Evolutionary conservation across 2,113 vertebrate species (phyloP).

Genomic region (Nesogale talazaci): DNA sequence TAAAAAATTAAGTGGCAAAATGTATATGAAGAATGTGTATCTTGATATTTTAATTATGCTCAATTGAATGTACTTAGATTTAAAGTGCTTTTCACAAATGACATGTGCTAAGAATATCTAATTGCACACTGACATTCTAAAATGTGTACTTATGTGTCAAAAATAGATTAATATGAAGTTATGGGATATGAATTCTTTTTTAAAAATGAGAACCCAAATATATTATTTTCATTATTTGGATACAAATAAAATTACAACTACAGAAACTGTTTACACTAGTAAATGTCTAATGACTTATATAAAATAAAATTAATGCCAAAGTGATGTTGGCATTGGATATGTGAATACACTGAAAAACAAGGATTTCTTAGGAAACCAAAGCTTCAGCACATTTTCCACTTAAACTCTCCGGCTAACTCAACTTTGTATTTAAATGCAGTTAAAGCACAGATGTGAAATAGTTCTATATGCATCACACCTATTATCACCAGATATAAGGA

Average conservation of each 20-base stretch:
- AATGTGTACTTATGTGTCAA: slow-evolving; percentile 78
- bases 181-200: slow-evolving; percentile 54
- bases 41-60: slow-evolving; percentile 84
- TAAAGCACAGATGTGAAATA: slow-evolving; percentile 25
- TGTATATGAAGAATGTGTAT: slow-evolving; percentile 82
- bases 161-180: slow-evolving; percentile 79
- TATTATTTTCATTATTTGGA: slow-evolving; percentile 69
- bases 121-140: slow-evolving; percentile 80
- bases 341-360: slow-evolving; percentile 54
- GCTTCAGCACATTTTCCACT: slow-evolving; percentile 3
- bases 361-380: slow-evolving; percentile 49
- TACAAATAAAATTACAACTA: slow-evolving; percentile 60
- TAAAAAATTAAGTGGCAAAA: slow-evolving; percentile 83
- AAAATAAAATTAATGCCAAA: slow-evolving; percentile 19
- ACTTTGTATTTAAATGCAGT: background rate
- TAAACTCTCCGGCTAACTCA: slow-evolving; percentile 19
- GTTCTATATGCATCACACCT: background rate
- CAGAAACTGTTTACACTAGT: slow-evolving; percentile 41
- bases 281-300: slow-evolving; percentile 48
- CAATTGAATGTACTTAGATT: slow-evolving; percentile 80
- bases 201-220: slow-evolving; percentile 59
- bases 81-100: slow-evolving; percentile 82
- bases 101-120: slow-evolving; percentile 84
- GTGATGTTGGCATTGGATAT: slow-evolving; percentile 4
- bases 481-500: background rate